Evolutionary conservation across 2,888 invertebrate genomes (phyloP).

Genomic region (Ochropleura plecta): DNA sequence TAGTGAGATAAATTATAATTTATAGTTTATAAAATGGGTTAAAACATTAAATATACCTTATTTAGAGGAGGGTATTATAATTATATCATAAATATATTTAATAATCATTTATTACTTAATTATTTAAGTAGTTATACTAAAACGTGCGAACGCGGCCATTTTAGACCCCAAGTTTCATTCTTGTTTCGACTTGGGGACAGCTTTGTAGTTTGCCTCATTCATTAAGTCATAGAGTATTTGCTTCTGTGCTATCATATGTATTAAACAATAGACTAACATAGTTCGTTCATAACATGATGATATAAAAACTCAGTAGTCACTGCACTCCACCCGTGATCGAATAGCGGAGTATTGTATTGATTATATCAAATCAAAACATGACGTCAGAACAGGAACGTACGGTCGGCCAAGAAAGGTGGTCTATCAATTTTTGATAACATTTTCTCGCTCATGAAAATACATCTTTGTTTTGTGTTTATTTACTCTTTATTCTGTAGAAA

Average conservation of each 20-base stretch:
- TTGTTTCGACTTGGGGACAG: not conserved
- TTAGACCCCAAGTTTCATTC: too few relatives aligned
- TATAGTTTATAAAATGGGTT: too few relatives aligned
- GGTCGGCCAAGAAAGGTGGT: constrained; percentile 5
- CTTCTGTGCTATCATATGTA: not conserved
- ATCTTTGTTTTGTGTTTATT: not conserved
- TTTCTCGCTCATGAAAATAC: not conserved
- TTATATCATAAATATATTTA: too few relatives aligned
- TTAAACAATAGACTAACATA: constrained; percentile 16
- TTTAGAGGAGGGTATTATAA: too few relatives aligned
- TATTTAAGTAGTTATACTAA: too few relatives aligned
- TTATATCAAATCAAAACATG: constrained; percentile 55
- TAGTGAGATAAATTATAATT: too few relatives aligned
- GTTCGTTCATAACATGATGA: not conserved
- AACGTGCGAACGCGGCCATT: too few relatives aligned
- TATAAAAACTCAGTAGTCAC: constrained; percentile 8
- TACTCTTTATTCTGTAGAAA: not conserved
- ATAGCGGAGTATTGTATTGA: constrained; percentile 54
- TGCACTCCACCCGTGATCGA: constrained; percentile 24
- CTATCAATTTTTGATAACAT: not conserved
- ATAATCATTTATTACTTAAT: too few relatives aligned
- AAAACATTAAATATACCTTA: too few relatives aligned
- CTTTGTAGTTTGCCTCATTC: not conserved
- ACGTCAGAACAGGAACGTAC: constrained; percentile 38
- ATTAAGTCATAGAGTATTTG: not conserved